Evolutionary conservation across 37 sponge, comb jelly and placozoan genomes (phyloP).

Genomic region (Axinella damicornis): DNA sequence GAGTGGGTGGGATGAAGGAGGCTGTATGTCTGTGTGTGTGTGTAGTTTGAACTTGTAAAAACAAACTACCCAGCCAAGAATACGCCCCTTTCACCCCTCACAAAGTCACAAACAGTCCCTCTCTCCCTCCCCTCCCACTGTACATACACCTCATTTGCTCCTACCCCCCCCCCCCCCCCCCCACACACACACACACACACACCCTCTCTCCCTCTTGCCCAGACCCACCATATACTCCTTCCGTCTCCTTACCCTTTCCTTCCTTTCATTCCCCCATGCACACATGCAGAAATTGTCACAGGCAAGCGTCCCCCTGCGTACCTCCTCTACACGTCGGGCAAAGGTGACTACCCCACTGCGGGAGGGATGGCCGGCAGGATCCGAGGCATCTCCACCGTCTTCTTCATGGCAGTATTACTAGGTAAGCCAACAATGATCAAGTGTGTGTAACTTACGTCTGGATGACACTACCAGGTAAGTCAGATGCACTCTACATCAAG

Average conservation of each 20-base stretch:
- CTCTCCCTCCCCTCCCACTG: no score
- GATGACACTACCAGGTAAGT: no score
- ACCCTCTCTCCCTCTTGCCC: conserved; percentile 19
- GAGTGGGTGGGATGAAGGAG: no score
- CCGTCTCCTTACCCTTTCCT: background rate
- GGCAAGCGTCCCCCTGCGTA: conserved; percentile 41
- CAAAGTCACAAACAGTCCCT: no score
- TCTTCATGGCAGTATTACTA: conserved; percentile 60
- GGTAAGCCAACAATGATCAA: conserved; percentile 24
- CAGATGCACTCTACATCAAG: no score
- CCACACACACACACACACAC: background rate
- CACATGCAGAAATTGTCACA: conserved; percentile 35
- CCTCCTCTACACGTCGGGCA: conserved; percentile 57
- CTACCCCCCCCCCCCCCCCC: conserved; percentile 6
- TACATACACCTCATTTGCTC: background rate
- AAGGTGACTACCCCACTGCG: conserved; percentile 37
- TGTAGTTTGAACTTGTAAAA: no score
- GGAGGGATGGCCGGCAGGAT: conserved; percentile 57
- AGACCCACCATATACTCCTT: background rate
- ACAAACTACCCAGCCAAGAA: no score
- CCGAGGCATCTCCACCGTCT: conserved; percentile 64
- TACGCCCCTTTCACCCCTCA: no score
- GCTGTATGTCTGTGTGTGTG: no score
- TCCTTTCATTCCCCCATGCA: background rate
- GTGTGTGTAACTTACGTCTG: no score